Evolutionary conservation across 2,888 invertebrate genomes (phyloP).

Genomic region (Macrophya alboannulata): DNA sequence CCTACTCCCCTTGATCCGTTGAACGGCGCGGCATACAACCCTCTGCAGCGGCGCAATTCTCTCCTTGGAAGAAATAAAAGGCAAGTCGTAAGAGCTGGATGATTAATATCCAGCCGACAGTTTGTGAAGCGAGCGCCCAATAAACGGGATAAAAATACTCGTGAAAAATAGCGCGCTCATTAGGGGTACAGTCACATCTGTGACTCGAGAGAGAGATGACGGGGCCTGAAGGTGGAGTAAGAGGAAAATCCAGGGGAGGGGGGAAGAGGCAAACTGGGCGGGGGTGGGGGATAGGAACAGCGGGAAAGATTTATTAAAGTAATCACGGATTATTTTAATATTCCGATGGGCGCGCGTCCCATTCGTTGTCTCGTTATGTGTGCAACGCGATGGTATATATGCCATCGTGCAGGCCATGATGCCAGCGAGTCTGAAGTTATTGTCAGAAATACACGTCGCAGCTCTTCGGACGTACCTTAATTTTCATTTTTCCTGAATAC

Average conservation of each 20-base stretch:
- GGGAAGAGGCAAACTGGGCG: slow-evolving; percentile 26
- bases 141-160: slow-evolving; percentile 80
- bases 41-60: slow-evolving; percentile 52
- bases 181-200: slow-evolving; percentile 80
- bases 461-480: slow-evolving; percentile 11
- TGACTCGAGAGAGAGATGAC: slow-evolving; percentile 68
- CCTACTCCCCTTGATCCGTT: slow-evolving; percentile 56
- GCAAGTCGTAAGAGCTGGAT: slow-evolving; percentile 76
- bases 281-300: slow-evolving; percentile 37
- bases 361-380: slow-evolving; percentile 72
- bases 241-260: slow-evolving; percentile 59
- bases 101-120: slow-evolving; percentile 80
- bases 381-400: slow-evolving; percentile 41
- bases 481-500: not conserved
- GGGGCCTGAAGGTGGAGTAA: slow-evolving; percentile 60
- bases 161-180: slow-evolving; percentile 80
- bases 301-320: slow-evolving; percentile 77
- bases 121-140: slow-evolving; percentile 79
- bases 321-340: slow-evolving; percentile 79
- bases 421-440: not conserved
- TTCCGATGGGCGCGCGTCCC: slow-evolving; percentile 73
- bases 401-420: not conserved
- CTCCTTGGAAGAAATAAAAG: slow-evolving; percentile 76
- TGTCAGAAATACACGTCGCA: slow-evolving; percentile 24
- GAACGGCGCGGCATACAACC: slow-evolving; percentile 59